These are phyloP conservation scores for Ovis canadensis DNA, from an alignment of 2,113 vertebrate genomes.

Conservation along the genomic window DNA sequence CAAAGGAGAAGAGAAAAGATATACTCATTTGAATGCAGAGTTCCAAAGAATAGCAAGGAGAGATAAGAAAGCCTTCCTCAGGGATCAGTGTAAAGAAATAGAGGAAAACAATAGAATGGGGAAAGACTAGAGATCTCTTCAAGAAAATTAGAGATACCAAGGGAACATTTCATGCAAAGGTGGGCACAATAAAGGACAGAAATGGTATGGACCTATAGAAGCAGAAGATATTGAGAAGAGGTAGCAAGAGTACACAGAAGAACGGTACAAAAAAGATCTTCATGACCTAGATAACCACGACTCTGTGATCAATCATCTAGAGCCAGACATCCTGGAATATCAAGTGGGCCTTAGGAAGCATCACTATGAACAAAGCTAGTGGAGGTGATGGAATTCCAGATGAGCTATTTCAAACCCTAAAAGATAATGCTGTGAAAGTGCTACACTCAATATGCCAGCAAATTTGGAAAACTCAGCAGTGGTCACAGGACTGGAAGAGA, in stretches of 20 bases:
- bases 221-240: not conserved
- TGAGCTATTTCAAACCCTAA: not conserved
- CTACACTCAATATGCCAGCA: not conserved
- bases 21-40: too few relatives aligned
- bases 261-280: not conserved
- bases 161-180: not conserved
- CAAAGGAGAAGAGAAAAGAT: too few relatives aligned
- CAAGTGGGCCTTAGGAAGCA: not conserved
- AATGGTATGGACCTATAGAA: not conserved
- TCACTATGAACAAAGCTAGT: not conserved
- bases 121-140: not conserved
- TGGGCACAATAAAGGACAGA: not conserved
- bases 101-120: not conserved
- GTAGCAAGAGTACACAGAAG: not conserved
- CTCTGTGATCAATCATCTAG: not conserved
- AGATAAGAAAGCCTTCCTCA: too few relatives aligned
- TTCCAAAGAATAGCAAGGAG: too few relatives aligned
- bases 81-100: not conserved
- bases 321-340: not conserved
- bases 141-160: not conserved
- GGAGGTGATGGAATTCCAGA: not conserved
- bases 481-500: not conserved
- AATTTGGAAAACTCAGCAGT: not conserved
- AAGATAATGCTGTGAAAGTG: not conserved
- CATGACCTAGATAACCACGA: rapidly evolving